Conservation (phyloP, 2,113 vertebrate genomes). For the Caranx melampygus region DNA sequence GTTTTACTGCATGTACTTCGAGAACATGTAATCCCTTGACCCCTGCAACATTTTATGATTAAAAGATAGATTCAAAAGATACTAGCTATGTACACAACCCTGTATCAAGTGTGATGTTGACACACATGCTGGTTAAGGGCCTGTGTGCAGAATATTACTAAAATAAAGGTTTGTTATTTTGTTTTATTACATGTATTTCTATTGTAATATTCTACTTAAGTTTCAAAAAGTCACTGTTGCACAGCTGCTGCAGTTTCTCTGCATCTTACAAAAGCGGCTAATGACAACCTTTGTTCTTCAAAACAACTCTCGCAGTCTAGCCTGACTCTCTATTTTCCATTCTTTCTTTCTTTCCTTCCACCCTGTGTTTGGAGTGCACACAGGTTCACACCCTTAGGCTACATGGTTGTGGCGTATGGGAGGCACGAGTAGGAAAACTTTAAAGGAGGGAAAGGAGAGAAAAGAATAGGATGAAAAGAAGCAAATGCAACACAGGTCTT, state of each 20-base stretch:
- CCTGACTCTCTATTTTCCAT: constrained; percentile 15
- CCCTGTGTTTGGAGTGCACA: constrained; percentile 49
- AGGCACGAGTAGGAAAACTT: constrained; percentile 27
- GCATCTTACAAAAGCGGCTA: constrained; percentile 63
- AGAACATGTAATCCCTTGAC: constrained; percentile 40
- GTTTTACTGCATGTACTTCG: constrained; percentile 36
- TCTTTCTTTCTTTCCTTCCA: background rate
- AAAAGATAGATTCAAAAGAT: constrained; percentile 1
- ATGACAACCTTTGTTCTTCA: constrained; percentile 70
- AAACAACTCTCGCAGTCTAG: constrained; percentile 49
- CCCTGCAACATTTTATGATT: constrained; percentile 7
- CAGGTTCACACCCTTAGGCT: constrained; percentile 62
- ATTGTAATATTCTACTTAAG: too few species aligned
- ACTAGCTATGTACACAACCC: background rate
- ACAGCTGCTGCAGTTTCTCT: constrained; percentile 62
- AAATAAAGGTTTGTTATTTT: too few species aligned
- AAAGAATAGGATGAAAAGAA: constrained; percentile 62
- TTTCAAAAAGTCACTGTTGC: constrained; percentile 28
- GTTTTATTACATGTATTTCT: too few species aligned
- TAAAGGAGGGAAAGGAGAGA: constrained; percentile 12
- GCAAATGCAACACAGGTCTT: constrained; percentile 14
- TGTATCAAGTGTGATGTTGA: too few species aligned
- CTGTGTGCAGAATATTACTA: too few species aligned
- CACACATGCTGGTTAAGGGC: too few species aligned
- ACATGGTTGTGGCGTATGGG: constrained; percentile 40